Conservation (phyloP, 1,140 invertebrate genomes). For the Chelonus insularis region DNA sequence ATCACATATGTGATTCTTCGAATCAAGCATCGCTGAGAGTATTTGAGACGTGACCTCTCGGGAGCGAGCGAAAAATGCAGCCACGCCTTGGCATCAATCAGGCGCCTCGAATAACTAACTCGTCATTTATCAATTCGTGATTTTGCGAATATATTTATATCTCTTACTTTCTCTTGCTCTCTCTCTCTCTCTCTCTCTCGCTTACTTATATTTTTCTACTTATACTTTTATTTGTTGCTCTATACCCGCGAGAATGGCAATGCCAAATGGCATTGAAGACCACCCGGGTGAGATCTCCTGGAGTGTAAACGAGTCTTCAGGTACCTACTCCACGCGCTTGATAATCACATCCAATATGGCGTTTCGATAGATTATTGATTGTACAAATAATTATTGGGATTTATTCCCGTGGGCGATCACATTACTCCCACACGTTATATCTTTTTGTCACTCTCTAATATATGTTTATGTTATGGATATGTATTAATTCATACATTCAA, state of each 20-base stretch:
- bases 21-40: conserved; percentile 17
- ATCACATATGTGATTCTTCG: conserved; percentile 10
- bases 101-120: conserved; percentile 33
- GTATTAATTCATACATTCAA: not conserved
- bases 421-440: not conserved
- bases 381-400: not conserved
- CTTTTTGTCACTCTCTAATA: not conserved
- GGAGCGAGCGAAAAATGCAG: conserved; percentile 20
- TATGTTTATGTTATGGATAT: not conserved
- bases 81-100: conserved; percentile 33
- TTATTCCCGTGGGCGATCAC: conserved; percentile 2
- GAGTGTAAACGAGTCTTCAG: conserved; percentile 12
- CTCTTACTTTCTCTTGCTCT: too few species aligned
- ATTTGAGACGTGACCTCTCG: conserved; percentile 26
- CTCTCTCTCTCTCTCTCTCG: too few species aligned
- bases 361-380: conserved; percentile 6
- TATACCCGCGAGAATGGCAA: too few species aligned
- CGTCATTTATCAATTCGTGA: conserved; percentile 36
- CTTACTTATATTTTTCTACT: too few species aligned
- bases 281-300: conserved; percentile 11
- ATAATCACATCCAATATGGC: conserved; percentile 1
- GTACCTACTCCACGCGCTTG: not conserved
- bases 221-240: too few species aligned
- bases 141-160: conserved; percentile 25
- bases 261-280: not conserved